Conservation (phyloP, 2,113 vertebrate species). For the Ammodytes dubius region DNA sequence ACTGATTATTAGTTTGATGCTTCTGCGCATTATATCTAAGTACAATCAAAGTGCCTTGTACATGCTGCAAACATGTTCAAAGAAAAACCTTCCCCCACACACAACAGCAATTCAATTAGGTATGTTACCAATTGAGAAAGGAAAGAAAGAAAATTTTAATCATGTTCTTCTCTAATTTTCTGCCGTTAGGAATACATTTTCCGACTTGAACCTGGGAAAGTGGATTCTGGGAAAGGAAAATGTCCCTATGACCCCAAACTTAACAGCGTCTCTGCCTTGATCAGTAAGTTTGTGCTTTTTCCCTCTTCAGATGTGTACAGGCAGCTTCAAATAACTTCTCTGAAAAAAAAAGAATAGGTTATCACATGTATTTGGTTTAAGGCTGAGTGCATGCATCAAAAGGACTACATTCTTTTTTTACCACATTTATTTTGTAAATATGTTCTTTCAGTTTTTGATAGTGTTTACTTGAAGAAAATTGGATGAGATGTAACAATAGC, state of each 20-base stretch:
- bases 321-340: slow-evolving; percentile 23
- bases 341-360: slow-evolving; percentile 16
- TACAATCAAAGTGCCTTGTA: slow-evolving; percentile 42
- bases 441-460: not conserved
- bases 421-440: not conserved
- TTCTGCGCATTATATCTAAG: slow-evolving; percentile 18
- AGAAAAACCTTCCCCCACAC: slow-evolving; percentile 1
- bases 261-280: slow-evolving; percentile 95
- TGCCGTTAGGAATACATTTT: slow-evolving; percentile 94
- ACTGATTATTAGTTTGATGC: slow-evolving; percentile 36
- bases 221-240: slow-evolving; percentile 99
- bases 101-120: not conserved
- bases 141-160: slow-evolving; percentile 19
- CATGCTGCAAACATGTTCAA: slow-evolving; percentile 6
- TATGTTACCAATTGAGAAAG: slow-evolving; percentile 6
- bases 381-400: slow-evolving; percentile 1
- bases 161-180: slow-evolving; percentile 8
- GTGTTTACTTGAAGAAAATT: not conserved
- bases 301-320: not conserved
- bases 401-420: not conserved
- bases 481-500: not conserved
- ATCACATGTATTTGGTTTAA: slow-evolving; percentile 19
- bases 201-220: slow-evolving; percentile 94
- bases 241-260: slow-evolving; percentile 98
- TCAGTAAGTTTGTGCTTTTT: slow-evolving; percentile 89